These are phyloP conservation scores for Gastrophryne carolinensis DNA, from an alignment of 2,797 vertebrate genomes.

Conservation along the genomic window DNA sequence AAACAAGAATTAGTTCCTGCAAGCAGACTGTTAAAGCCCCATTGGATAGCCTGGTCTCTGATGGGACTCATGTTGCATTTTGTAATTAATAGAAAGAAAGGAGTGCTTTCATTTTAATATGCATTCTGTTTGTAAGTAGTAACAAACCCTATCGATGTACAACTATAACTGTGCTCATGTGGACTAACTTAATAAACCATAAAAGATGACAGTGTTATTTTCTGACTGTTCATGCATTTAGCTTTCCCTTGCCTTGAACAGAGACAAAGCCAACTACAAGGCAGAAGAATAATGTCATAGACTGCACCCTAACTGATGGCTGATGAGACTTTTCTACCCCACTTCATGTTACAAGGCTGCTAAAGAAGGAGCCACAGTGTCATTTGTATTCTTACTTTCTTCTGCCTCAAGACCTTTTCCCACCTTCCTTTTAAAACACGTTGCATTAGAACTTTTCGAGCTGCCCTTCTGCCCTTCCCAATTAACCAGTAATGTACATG, in stretches of 20 bases:
- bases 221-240: slow-evolving; percentile 11
- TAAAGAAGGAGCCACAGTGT: too few species aligned
- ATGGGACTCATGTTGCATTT: slow-evolving; percentile 71
- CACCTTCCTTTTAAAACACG: too few species aligned
- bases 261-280: background rate
- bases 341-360: too few species aligned
- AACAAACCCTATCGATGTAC: slow-evolving; percentile 78
- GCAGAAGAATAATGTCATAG: background rate
- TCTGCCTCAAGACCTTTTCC: too few species aligned
- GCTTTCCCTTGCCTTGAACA: background rate
- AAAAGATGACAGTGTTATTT: slow-evolving; percentile 62
- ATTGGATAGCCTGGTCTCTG: slow-evolving; percentile 62
- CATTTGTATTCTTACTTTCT: too few species aligned
- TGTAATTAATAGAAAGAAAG: slow-evolving; percentile 72
- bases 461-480: too few species aligned
- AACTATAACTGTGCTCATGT: slow-evolving; percentile 92
- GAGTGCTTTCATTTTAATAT: slow-evolving; percentile 84
- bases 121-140: slow-evolving; percentile 83
- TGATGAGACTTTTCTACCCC: too few species aligned
- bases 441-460: too few species aligned
- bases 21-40: slow-evolving; percentile 70
- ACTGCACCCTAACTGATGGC: too few species aligned
- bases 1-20: slow-evolving; percentile 73
- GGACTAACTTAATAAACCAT: slow-evolving; percentile 87
- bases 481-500: too few species aligned